Percentiles rank a stretch among this genome's conserved stretches.
These are phyloP conservation scores for Trachymyrmex septentrionalis DNA, from an alignment of 1,140 invertebrate species.

Conservation along the genomic window DNA sequence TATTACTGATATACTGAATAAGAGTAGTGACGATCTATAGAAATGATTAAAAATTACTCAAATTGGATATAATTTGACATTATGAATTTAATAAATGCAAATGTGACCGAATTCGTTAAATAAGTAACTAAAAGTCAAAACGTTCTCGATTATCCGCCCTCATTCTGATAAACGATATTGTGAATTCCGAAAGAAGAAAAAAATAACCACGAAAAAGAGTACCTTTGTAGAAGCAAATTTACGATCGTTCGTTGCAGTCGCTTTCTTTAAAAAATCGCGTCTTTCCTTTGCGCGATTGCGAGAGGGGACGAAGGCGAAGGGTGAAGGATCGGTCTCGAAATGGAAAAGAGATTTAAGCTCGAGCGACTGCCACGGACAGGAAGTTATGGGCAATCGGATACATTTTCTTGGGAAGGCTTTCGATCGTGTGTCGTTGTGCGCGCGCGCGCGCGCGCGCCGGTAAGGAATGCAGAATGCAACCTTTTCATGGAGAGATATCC, in stretches of 20 bases:
- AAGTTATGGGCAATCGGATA: conserved; percentile 62
- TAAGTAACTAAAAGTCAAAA: background rate
- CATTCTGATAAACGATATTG: background rate
- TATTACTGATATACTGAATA: background rate
- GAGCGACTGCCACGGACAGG: conserved; percentile 36
- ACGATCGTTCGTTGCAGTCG: background rate
- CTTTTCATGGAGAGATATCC: conserved; percentile 70
- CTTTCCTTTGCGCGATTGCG: background rate
- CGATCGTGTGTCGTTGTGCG: conserved; percentile 71
- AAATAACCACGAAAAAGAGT: background rate
- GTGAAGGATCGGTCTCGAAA: background rate
- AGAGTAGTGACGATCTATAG: too few species aligned
- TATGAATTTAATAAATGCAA: too few species aligned
- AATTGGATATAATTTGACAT: too few species aligned
- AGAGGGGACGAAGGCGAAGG: background rate
- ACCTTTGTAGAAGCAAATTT: conserved; percentile 3
- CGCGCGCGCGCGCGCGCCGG: conserved; percentile 50
- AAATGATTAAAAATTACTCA: too few species aligned
- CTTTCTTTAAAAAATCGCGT: conserved; percentile 22
- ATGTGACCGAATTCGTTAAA: too few species aligned
- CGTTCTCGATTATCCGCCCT: background rate
- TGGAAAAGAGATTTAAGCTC: conserved; percentile 40
- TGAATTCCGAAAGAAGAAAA: background rate
- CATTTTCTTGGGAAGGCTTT: conserved; percentile 54
- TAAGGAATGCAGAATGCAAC: conserved; percentile 77